Base-by-base conservation (phyloP, 2,113 vertebrate genomes). In the Ammospiza nelsoni region DNA sequence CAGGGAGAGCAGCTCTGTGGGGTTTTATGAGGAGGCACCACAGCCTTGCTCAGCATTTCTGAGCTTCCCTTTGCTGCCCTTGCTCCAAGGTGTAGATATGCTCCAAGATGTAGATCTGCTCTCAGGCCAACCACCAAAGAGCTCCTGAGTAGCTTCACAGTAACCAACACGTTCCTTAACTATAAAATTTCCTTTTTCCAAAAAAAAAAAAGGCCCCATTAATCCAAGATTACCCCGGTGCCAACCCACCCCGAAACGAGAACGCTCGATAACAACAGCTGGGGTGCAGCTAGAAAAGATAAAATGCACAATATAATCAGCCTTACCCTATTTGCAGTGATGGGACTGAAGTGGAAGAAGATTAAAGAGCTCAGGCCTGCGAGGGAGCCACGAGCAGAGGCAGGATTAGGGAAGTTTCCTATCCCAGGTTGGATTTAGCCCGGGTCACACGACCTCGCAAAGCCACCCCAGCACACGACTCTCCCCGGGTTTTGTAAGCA, bases 271-370 rank as follows among this genome's bases (percentile, higher is more conserved):
- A 54, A 41, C 3, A 74, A 77, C 95, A 94, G 90, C 84, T 88
- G 92, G 86, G 31, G 79, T 22, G 6, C 27, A 54, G 92, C 82
- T 75, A 27, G 19, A 7, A 57, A 52, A 96, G 92, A 80, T 37
- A 62, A 94, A 96, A 94, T 87, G 95, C 84, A 92, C 94, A 94
- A 81, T 71, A 86, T 86, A 95, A 95, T 94, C 92, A 97, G 95
- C 92, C 94, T 88, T 73, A 86, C 88, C 94, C 91, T 84, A 48
- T 74, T 81, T 93, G 57, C 94, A 67, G 90, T 19, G 88, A 92
- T 81, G 84, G 87, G 69, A 5, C 95, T 51, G 44, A 81, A 83
- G 59, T 8, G 71, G 65, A 94, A 93, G 90, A 33, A 94, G 92
- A 89, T 94, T 91, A 94, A 65, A 71, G 92, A 51, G 89, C 86